Evolutionary conservation across 1,140 invertebrate genomes (phyloP).

Genomic region (Coenobita brevimanus): DNA sequence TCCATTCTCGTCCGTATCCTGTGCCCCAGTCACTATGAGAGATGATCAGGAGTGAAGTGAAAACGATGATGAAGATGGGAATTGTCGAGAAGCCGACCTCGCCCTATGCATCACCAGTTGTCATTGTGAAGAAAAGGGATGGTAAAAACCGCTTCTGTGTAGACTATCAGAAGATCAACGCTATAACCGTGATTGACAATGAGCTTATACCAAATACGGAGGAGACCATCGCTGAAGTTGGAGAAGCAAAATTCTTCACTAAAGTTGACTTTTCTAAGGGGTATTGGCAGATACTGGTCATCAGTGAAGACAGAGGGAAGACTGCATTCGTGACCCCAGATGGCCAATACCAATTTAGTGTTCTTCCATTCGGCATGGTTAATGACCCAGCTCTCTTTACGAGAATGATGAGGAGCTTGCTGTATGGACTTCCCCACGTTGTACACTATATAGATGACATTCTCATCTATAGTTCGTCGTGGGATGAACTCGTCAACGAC

Average conservation of each 20-base stretch:
- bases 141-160: background rate
- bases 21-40: background rate
- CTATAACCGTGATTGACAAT: background rate
- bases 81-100: background rate
- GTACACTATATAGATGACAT: slow-evolving; percentile 2
- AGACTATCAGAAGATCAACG: background rate
- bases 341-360: slow-evolving; percentile 2
- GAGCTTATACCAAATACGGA: background rate
- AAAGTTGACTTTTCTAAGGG: slow-evolving; percentile 10
- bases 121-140: background rate
- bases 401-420: background rate
- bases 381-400: background rate
- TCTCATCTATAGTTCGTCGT: background rate
- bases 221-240: background rate
- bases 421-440: background rate
- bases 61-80: background rate
- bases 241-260: background rate
- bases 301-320: background rate
- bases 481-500: slow-evolving; percentile 6
- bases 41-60: background rate
- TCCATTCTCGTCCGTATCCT: background rate
- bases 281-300: background rate
- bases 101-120: background rate
- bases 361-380: background rate
- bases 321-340: background rate